Base-by-base conservation (phyloP, 1,140 invertebrate genomes). In the Drosophila paulistorum region DNA sequence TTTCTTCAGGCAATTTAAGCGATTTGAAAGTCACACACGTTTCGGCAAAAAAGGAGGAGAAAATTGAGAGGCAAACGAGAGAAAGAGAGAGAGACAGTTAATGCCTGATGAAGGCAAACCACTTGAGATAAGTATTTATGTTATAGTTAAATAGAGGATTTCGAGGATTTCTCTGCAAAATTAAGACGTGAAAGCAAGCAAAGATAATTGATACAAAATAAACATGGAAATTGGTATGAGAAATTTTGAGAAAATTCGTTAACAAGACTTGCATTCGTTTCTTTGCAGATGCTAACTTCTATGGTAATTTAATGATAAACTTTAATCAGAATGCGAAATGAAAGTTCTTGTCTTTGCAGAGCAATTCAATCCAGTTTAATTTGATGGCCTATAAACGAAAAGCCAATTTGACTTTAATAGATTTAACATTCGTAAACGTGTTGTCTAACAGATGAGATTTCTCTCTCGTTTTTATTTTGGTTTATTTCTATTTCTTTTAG, bases 1-100 rank as follows among this genome's bases (percentile, higher is more conserved):
- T 80, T 80, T 79, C 72, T 65, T 41, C 78, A 72, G 78, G 73
- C 78, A 81, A 81, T 81, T 80, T 81, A 68, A 80, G 78, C 72
- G 78, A 80, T 80, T 80, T 72, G 73, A 60, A 77, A 80, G 78
- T 81, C 78, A 80, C 72, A 62, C 78, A 59, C 57, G 45, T 51
- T 51, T 51, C 17, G 17, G 51, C 54, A 60, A 51, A n/a, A 51
- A 42, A 14, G 17, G 10, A 2, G 58, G 59, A 58, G 55, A 41
- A 20, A 26, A 30, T 2, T 13, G 7, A 20, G 1, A 26, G 45
- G 45, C 4, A 2, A 23, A 23, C 1, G 20, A 23, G 20, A 23
- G 20, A 13, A 5, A 17, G 11, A 42, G 30, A 11, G 3, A 26
- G 42, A n/a, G 30, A 48, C 9, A 30, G 30, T 3, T 42, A 42